A percentile compares a stretch with the other conserved stretches of the same genome.
These are phyloP conservation scores for Sarcoramphus papa DNA, from an alignment of 2,797 vertebrate species.

Conservation along the genomic window DNA sequence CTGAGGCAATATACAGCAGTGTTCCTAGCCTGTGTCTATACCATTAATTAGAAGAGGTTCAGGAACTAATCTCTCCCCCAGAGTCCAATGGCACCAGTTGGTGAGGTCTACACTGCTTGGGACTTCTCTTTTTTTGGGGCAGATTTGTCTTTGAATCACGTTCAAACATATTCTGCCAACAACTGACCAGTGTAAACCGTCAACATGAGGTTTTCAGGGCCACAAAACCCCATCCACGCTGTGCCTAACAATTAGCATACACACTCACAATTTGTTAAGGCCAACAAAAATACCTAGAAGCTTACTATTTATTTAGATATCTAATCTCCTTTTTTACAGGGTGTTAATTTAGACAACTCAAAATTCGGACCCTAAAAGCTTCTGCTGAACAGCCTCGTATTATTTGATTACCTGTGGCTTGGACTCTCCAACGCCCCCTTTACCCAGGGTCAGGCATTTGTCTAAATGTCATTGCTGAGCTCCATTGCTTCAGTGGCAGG, in stretches of 20 bases:
- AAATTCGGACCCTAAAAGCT: neutral
- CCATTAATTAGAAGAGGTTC: neutral
- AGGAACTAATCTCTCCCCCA: neutral
- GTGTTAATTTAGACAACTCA: neutral
- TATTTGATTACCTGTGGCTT: neutral
- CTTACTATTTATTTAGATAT: neutral
- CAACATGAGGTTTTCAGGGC: neutral
- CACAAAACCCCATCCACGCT: neutral
- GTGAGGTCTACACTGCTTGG: neutral
- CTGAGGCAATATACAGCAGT: neutral
- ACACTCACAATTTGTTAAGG: neutral
- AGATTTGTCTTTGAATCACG: neutral
- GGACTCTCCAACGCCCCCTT: neutral
- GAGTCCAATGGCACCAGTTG: neutral
- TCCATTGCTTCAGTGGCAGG: neutral
- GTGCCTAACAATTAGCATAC: neutral
- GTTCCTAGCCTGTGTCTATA: neutral
- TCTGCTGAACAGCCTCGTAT: neutral
- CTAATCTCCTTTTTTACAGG: neutral
- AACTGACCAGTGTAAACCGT: neutral
- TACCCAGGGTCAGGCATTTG: neutral
- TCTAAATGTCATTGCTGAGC: neutral
- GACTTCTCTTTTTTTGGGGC: neutral
- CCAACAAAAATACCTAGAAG: neutral
- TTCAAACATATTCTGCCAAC: neutral